phyloP scores from a whole-genome alignment of 2,888 invertebrate genomes.

The Hypselothyrea guttata region DNA sequence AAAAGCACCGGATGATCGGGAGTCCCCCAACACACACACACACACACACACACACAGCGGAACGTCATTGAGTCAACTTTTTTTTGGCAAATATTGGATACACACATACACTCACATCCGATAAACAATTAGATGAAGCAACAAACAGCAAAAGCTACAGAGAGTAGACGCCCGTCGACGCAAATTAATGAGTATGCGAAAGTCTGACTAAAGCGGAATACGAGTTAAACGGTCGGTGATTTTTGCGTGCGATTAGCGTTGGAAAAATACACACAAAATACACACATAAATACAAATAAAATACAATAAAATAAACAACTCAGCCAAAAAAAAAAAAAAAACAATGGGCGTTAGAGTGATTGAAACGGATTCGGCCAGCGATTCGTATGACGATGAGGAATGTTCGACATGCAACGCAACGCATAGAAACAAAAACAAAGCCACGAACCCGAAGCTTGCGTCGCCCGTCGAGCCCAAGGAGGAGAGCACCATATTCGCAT shows the following conservation, averaged over 20 bases:
- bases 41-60: neutral
- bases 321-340: too few relatives aligned
- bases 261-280: constrained; percentile 35
- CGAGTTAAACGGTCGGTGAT: constrained; percentile 46
- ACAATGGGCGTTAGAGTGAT: constrained; percentile 73
- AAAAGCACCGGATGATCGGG: constrained; percentile 36
- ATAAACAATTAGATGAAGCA: constrained; percentile 16
- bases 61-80: constrained; percentile 24
- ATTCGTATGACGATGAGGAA: constrained; percentile 72
- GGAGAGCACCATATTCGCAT: constrained; percentile 22
- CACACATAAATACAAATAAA: constrained; percentile 9
- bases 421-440: constrained; percentile 29
- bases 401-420: constrained; percentile 50
- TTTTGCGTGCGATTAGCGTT: constrained; percentile 57
- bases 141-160: constrained; percentile 14
- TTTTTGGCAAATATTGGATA: constrained; percentile 49
- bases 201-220: constrained; percentile 36
- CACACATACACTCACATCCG: neutral
- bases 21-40: constrained; percentile 38
- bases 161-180: neutral
- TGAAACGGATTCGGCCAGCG: constrained; percentile 69
- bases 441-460: constrained; percentile 31
- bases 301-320: too few relatives aligned
- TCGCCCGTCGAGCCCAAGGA: too few relatives aligned
- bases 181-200: constrained; percentile 6